Conservation (phyloP, 2,797 vertebrate species). For the Amblyraja radiata region DNA sequence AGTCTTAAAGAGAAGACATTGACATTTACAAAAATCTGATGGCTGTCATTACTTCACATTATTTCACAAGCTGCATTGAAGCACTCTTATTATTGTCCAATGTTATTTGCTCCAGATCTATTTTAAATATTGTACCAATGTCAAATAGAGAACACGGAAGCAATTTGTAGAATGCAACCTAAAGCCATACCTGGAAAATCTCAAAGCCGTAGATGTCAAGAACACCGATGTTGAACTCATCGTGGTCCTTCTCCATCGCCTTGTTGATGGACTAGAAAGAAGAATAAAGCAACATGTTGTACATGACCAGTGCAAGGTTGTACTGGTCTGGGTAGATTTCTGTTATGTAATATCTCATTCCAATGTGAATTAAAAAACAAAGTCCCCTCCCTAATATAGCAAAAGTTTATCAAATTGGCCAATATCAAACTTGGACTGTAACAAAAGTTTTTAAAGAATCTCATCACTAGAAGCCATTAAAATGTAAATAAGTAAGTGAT, state of each 20-base stretch:
- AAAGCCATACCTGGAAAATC: slow-evolving; percentile 84
- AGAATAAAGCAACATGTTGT: slow-evolving; percentile 44
- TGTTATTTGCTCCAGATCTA: not conserved
- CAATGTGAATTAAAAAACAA: not conserved
- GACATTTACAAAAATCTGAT: not conserved
- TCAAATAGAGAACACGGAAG: not conserved
- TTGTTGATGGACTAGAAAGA: slow-evolving; percentile 86
- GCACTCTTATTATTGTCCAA: not conserved
- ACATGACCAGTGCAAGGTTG: not conserved
- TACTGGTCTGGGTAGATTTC: no score
- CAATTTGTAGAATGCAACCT: not conserved
- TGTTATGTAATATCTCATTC: not conserved
- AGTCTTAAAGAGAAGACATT: not conserved
- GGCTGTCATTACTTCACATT: not conserved
- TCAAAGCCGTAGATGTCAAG: slow-evolving; percentile 98
- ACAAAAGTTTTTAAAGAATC: not conserved
- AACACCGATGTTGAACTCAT: slow-evolving; percentile 89
- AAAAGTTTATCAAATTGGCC: not conserved
- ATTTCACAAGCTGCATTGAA: not conserved
- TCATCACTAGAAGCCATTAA: not conserved
- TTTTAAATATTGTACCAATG: not conserved
- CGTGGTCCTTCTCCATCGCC: slow-evolving; percentile 89
- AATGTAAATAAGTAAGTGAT: not conserved
- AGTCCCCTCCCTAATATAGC: not conserved
- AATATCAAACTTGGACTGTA: not conserved